Evolutionary conservation across 2,888 invertebrate species (phyloP).

Genomic region (Invenusta paracnida): DNA sequence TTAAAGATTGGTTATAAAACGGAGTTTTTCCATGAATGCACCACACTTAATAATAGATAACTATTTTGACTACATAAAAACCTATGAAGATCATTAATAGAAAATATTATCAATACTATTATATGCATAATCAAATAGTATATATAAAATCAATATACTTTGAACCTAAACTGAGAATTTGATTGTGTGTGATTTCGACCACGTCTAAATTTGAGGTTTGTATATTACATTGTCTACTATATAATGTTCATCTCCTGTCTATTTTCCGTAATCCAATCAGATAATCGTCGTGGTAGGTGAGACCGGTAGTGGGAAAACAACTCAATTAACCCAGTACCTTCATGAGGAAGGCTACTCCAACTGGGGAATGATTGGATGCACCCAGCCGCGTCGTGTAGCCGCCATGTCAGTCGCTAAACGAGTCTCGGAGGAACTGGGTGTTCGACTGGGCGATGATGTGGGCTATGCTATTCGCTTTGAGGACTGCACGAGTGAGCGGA

Average conservation of each 20-base stretch:
- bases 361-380: conserved; percentile 91
- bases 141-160: no score
- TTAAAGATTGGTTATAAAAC: no score
- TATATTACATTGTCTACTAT: no score
- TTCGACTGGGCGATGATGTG: conserved; percentile 80
- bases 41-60: no score
- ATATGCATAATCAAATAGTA: no score
- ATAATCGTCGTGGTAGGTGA: conserved; percentile 90
- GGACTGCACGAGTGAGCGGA: conserved; percentile 82
- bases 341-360: conserved; percentile 90
- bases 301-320: conserved; percentile 94
- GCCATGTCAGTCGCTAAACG: conserved; percentile 99
- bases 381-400: conserved; percentile 88
- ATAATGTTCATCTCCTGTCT: not conserved
- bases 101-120: no score
- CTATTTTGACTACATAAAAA: no score
- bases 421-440: conserved; percentile 93
- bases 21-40: no score
- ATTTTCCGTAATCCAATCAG: conserved; percentile 66
- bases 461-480: conserved; percentile 99
- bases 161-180: no score
- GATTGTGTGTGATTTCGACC: no score
- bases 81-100: no score
- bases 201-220: no score
- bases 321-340: conserved; percentile 83